phyloP scores from a whole-genome alignment of 2,113 vertebrate genomes.

The Channa maculata region DNA sequence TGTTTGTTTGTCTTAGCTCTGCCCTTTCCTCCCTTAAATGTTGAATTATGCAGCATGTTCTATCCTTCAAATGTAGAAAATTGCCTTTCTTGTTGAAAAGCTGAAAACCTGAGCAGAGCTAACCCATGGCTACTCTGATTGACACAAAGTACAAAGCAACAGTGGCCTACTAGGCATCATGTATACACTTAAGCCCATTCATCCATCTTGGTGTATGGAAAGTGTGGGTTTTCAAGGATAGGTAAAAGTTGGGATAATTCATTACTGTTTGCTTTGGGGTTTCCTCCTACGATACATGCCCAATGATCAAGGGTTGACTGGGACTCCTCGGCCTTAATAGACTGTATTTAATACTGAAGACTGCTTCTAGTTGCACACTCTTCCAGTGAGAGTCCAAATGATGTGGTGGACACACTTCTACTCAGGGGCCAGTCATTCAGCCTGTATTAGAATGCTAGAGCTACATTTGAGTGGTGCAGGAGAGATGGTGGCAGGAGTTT shows the following conservation, averaged over 20 bases:
- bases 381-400: conserved; percentile 42
- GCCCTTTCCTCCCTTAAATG: conserved; percentile 6
- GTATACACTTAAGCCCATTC: conserved; percentile 21
- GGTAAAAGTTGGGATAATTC: conserved; percentile 59
- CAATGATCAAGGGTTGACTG: conserved; percentile 16
- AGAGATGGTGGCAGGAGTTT: conserved; percentile 49
- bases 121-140: background rate
- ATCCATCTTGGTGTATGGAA: conserved; percentile 44
- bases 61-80: conserved; percentile 25
- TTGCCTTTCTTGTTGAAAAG: conserved; percentile 17
- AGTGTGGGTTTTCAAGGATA: conserved; percentile 42
- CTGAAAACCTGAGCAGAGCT: conserved; percentile 12
- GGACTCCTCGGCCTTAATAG: conserved; percentile 49
- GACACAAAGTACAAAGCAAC: conserved; percentile 1
- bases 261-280: conserved; percentile 32
- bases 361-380: conserved; percentile 47
- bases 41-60: conserved; percentile 48
- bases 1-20: conserved; percentile 5
- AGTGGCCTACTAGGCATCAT: conserved; percentile 23
- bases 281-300: conserved; percentile 30
- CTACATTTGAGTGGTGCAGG: conserved; percentile 48
- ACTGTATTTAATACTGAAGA: conserved; percentile 70
- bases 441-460: conserved; percentile 36
- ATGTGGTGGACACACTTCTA: conserved; percentile 54
- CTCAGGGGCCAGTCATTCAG: conserved; percentile 54